phyloP scores from a whole-genome alignment of 2,888 invertebrate species.

The Chelonus formosanus region DNA sequence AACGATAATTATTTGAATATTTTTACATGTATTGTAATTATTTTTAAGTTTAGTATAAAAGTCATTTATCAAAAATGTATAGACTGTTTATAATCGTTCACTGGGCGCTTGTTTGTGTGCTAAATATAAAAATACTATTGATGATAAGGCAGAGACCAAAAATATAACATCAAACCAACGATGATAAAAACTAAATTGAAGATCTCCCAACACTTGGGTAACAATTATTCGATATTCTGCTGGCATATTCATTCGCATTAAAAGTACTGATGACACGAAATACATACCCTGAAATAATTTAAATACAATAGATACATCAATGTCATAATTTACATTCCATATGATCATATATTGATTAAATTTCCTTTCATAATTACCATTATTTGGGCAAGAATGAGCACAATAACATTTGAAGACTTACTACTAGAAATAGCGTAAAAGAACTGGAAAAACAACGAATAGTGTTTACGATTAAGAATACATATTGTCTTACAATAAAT shows the following conservation, averaged over 20 bases:
- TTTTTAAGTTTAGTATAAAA: slow-evolving; percentile 1
- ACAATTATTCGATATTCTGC: slow-evolving; percentile 94
- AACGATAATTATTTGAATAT: not conserved
- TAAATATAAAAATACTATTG: slow-evolving; percentile 93
- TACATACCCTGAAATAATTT: slow-evolving; percentile 86
- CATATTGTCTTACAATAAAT: slow-evolving; percentile 2
- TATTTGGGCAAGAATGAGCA: slow-evolving; percentile 94
- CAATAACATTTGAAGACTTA: slow-evolving; percentile 98
- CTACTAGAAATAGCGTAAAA: slow-evolving; percentile 99
- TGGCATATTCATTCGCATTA: slow-evolving; percentile 99
- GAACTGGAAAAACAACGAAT: slow-evolving; percentile 74
- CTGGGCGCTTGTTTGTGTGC: slow-evolving; percentile 87
- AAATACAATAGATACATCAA: not conserved
- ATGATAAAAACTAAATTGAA: slow-evolving; percentile 99
- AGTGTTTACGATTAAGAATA: slow-evolving; percentile 38
- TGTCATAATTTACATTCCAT: no score
- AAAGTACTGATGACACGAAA: slow-evolving; percentile 95
- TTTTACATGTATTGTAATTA: not conserved
- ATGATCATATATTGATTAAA: no score
- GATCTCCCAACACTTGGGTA: slow-evolving; percentile 91
- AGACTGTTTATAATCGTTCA: slow-evolving; percentile 52
- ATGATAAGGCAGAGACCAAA: slow-evolving; percentile 93
- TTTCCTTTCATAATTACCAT: slow-evolving; percentile 73
- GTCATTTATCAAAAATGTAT: not conserved
- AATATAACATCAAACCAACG: slow-evolving; percentile 99